Conservation (phyloP, 2,113 vertebrate genomes). For the Leptodactylus fuscus region DNA sequence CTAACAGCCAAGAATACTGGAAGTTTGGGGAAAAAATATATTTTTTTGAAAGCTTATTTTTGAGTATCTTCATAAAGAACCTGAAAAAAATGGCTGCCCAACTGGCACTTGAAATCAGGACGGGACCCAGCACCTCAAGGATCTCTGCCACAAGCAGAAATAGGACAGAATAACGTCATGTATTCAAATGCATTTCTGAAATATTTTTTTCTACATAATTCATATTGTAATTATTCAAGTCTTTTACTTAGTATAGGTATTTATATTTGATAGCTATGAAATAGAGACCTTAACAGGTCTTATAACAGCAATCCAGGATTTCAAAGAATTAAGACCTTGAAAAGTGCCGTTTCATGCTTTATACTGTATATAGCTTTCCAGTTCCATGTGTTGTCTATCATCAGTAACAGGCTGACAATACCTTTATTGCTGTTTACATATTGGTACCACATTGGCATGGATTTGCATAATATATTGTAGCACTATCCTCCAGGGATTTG, state of each 20-base stretch:
- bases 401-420: conserved; percentile 84
- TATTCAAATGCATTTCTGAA: background rate
- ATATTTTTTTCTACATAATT: background rate
- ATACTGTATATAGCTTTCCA: background rate
- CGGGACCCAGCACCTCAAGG: background rate
- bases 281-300: background rate
- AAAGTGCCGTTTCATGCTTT: background rate
- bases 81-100: too few relatives aligned
- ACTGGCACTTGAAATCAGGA: too few relatives aligned
- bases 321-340: background rate
- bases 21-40: too few relatives aligned
- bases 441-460: conserved; percentile 83
- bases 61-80: too few relatives aligned
- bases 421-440: conserved; percentile 97
- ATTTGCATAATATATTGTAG: conserved; percentile 99
- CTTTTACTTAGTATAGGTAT: background rate
- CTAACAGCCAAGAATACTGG: too few relatives aligned
- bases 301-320: background rate
- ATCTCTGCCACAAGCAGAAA: background rate
- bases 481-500: conserved; percentile 90
- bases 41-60: too few relatives aligned
- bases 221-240: background rate
- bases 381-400: conserved; percentile 81
- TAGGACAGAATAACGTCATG: background rate
- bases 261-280: background rate